Evolutionary conservation across 2,113 vertebrate genomes (phyloP), one percentile per base, ranked within the genome.

Genomic region (Bos javanicus): DNA sequence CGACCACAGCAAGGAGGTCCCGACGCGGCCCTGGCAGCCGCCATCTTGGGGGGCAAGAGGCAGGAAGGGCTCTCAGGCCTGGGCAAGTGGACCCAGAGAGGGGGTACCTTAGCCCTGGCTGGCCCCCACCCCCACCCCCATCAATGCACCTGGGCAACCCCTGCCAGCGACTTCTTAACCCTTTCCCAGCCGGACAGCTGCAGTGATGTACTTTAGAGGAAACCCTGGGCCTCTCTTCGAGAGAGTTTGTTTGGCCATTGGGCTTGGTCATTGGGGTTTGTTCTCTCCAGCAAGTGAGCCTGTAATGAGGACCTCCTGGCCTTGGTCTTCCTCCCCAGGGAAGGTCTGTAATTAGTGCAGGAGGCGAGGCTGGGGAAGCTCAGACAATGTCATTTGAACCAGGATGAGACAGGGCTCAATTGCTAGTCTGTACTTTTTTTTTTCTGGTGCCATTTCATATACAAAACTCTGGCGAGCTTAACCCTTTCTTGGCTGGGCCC

Each of bases 341-440:
- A 98, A 98, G 98, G 99, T 98, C 99, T 99, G 98, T 99, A 99
- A 99, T 99, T 99, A 99, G 98, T 90, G 98, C 95, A 88, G 94
- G 96, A 98, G 98, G 98, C 97, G 97, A 99, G 98, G 99, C 98
- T 98, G 98, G 80, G 74, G 96, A 98, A 97, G 92, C 98, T 98
- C 97, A 98, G 98, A 99, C 98, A 99, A 99, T 99, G 98, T 99
- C 98, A 99, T 99, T 99, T 99, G 98, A 98, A 99, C 71, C 33
- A 98, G 98, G 98, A 98, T 98, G 98, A 99, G 98, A 99, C 98
- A 97, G 96, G 98, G 96, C 98, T 97, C 98, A 98, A 99, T 98
- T 99, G 98, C 98, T 98, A 98, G 98, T 98, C 98, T 99, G 98
- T 94, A 97, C 95, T 96, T 98, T 99, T 98, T 94, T 94, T 87